Conservation (phyloP, 2,797 vertebrate genomes). For the Hoplostethus atlanticus region DNA sequence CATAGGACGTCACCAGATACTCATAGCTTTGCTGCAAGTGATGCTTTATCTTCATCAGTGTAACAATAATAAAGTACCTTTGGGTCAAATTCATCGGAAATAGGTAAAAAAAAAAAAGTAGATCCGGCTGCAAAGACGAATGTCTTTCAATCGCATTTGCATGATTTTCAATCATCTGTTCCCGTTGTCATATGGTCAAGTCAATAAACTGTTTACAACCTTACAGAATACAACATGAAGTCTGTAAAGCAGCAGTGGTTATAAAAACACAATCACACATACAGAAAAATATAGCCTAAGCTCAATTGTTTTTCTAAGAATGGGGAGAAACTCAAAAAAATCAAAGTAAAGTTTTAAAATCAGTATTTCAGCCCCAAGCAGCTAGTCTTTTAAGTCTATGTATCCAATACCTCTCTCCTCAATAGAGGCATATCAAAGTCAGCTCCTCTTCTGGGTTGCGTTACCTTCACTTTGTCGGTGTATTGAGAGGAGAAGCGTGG, state of each 20-base stretch:
- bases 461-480: neutral
- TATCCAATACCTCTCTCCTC: neutral
- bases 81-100: neutral
- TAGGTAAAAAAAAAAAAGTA: neutral
- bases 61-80: slow-evolving; percentile 13
- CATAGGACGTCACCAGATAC: neutral
- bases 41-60: slow-evolving; percentile 5
- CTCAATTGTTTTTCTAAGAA: neutral
- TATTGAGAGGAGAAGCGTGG: neutral
- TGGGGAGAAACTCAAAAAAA: neutral
- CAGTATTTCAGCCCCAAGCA: neutral
- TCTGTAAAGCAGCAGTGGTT: slow-evolving; percentile 1
- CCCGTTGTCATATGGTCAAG: slow-evolving; percentile 20
- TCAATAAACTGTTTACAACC: slow-evolving; percentile 25
- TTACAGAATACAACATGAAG: slow-evolving; percentile 16
- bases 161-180: slow-evolving; percentile 40
- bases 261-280: neutral
- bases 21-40: slow-evolving; percentile 1
- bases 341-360: neutral
- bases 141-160: slow-evolving; percentile 19
- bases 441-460: neutral
- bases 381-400: neutral
- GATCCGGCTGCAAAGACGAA: slow-evolving; percentile 12
- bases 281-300: neutral
- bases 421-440: neutral